A percentile compares a stretch with the other conserved stretches of the same genome.
phyloP scores from a whole-genome alignment of 2,113 vertebrate genomes.

The Archilochus colubris region DNA sequence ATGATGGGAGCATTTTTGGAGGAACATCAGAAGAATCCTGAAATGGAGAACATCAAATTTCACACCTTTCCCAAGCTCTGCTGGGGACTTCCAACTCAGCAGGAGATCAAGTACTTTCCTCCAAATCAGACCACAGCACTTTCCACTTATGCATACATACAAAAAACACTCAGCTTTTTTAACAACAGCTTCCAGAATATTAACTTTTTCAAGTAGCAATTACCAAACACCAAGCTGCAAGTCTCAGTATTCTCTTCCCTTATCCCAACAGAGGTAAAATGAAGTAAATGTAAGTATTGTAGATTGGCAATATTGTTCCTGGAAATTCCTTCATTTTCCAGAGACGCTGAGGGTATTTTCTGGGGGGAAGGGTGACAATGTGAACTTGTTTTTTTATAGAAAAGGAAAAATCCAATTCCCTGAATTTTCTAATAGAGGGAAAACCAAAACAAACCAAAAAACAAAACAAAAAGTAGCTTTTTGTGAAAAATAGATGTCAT shows the following conservation, averaged over 20 bases:
- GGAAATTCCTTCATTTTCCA: background rate
- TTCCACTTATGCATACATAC: background rate
- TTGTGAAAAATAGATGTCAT: background rate
- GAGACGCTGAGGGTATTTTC: background rate
- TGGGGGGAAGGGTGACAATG: fast-evolving
- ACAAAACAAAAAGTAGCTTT: background rate
- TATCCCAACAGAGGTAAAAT: background rate
- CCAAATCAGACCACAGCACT: background rate
- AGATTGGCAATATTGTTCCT: background rate
- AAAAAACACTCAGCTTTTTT: background rate
- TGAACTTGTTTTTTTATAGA: background rate
- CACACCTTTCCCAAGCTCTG: background rate
- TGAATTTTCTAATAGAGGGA: too few species aligned
- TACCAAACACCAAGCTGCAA: background rate
- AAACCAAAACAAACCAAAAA: background rate
- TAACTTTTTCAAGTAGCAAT: background rate
- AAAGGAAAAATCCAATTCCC: background rate
- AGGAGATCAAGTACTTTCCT: background rate
- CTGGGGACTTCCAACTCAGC: background rate
- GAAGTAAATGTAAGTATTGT: background rate
- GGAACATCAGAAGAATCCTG: background rate
- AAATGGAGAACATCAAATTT: background rate
- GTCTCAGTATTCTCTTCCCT: background rate
- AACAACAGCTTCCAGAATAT: background rate
- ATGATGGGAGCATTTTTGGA: background rate